Evolutionary conservation across 1,140 invertebrate genomes (phyloP).

Genomic region (Dysdera silvatica): DNA sequence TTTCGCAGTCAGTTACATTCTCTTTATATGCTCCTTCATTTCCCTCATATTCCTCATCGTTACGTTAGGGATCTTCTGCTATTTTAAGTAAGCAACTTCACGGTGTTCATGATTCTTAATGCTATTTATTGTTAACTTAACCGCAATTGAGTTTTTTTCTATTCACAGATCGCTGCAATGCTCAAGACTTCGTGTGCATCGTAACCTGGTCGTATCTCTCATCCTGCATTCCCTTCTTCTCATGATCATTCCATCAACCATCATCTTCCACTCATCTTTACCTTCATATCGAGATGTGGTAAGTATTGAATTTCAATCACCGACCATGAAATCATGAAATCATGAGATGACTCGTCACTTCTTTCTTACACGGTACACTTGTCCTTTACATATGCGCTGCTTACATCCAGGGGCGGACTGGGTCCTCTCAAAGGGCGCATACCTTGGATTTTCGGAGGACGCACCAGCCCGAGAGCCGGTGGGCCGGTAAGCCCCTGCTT

Average conservation of each 20-base stretch:
- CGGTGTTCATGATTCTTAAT: too few relatives aligned
- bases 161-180: conserved; percentile 46
- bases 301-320: too few relatives aligned
- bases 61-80: conserved; percentile 46
- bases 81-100: conserved; percentile 46
- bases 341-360: too few relatives aligned
- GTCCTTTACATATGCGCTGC: too few relatives aligned
- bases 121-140: too few relatives aligned
- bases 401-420: too few relatives aligned
- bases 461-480: too few relatives aligned
- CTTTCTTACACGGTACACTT: too few relatives aligned
- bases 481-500: too few relatives aligned
- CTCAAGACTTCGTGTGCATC: conserved; percentile 48
- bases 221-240: conserved; percentile 45
- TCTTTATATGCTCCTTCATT: conserved; percentile 45
- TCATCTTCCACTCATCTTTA: conserved; percentile 29
- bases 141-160: background rate
- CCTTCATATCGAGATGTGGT: conserved; percentile 34
- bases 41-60: conserved; percentile 43
- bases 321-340: too few relatives aligned
- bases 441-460: too few relatives aligned
- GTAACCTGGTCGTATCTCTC: conserved; percentile 48
- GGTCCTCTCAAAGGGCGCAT: too few relatives aligned
- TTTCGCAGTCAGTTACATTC: conserved; percentile 39
- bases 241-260: conserved; percentile 42